Base-by-base conservation (phyloP, 2,113 vertebrate genomes). In the Rattus rattus region DNA sequence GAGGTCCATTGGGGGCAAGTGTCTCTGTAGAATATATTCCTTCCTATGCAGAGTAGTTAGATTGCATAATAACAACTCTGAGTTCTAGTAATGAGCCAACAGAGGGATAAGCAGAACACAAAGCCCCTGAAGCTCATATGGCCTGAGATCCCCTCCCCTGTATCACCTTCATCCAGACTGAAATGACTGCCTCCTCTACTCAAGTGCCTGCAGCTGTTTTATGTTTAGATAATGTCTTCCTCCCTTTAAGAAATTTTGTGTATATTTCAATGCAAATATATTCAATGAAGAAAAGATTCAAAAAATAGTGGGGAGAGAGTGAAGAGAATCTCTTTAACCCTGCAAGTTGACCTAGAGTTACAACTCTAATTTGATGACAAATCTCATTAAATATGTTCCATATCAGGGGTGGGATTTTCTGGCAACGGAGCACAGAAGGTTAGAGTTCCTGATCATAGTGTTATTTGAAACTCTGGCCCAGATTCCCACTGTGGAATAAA, bases 321-420 rank as follows among this genome's bases (percentile, higher is more conserved):
- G 16, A 88, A 90, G 39, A 28, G 26, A 87, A 77, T 67, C 24
- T 72, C 83, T 75, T 75, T 54, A 91, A 88, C 63, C 22, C 47
- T 80, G 43, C 6, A 63, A 76, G 20, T 70, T 89, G 92, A 88
- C 36, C 77, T 70, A 86, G 59, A 94, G 26, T 84, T 92, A 77
- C 92, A 88, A 88, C 19, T 39, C 65, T 49, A 75, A 94, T 69
- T 91, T 94, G n/a, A 81, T 91, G 76, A 84, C 17, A 94, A 91
- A 0, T 84, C 59, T 92, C 49, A 47, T 93, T 94, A 63, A 43
- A 30, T 43, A 76, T 89, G 54, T 33, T 43, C 22, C 33, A 65
- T 72, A 83, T 88, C 76, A 61, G 39, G 77, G 22, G 61, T 84
- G 36, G 56, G 39, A 36, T 92, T 61, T 92, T 94, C 22, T 56